Conservation (phyloP, 30 jellyfish, hydroid and myxozoan genomes). For the Cassiopea andromeda region DNA sequence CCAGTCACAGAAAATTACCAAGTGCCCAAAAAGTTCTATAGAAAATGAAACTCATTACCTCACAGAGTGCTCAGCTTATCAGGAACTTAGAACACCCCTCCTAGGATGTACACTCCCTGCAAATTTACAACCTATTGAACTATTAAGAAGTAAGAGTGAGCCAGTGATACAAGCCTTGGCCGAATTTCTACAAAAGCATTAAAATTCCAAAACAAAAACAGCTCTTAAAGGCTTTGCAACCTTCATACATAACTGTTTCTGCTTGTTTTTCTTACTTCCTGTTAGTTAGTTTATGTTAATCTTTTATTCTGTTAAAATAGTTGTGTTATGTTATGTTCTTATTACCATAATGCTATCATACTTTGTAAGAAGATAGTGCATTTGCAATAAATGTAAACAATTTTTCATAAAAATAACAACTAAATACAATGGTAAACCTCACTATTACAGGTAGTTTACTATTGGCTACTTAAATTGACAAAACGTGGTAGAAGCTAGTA, state of each 20-base stretch:
- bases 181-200: conserved; percentile 1
- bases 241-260: neutral
- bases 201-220: neutral
- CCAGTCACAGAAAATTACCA: neutral
- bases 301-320: neutral
- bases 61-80: conserved; percentile 12
- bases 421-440: no score
- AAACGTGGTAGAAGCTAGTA: no score
- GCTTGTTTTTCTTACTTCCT: neutral
- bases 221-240: neutral
- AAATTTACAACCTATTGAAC: neutral
- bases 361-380: neutral
- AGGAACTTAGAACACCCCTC: conserved; percentile 8
- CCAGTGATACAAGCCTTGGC: neutral
- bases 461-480: no score
- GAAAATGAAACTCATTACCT: conserved; percentile 23
- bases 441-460: no score
- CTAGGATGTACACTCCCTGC: neutral
- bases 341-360: neutral
- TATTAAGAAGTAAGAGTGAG: neutral
- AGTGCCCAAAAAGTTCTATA: conserved; percentile 1
- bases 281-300: neutral
- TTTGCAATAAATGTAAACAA: no score
- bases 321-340: neutral
- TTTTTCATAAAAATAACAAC: no score